Conservation (phyloP, 2,888 invertebrate genomes). For the Quadriops clusia region DNA sequence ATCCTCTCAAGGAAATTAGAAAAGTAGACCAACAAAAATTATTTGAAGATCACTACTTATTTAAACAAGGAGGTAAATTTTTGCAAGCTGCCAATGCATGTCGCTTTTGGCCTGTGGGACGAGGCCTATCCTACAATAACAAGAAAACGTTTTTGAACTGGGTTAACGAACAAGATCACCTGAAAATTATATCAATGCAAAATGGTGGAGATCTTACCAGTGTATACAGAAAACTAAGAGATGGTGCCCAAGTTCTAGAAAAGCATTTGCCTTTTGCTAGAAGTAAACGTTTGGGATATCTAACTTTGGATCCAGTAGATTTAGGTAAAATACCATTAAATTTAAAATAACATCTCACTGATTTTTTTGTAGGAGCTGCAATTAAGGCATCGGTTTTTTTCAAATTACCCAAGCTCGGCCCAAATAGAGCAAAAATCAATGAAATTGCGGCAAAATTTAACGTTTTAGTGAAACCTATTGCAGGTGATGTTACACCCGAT, state of each 20-base stretch:
- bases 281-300: conserved; percentile 50
- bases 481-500: conserved; percentile 46
- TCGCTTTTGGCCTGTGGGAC: conserved; percentile 76
- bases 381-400: conserved; percentile 61
- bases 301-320: conserved; percentile 65
- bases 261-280: conserved; percentile 42
- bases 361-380: conserved; percentile 44
- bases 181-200: conserved; percentile 95
- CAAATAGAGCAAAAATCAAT: conserved; percentile 41
- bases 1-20: conserved; percentile 84
- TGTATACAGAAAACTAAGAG: conserved; percentile 46
- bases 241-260: conserved; percentile 42
- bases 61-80: conserved; percentile 89
- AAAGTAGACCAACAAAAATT: conserved; percentile 87
- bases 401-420: conserved; percentile 47
- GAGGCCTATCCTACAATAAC: conserved; percentile 94
- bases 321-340: conserved; percentile 44
- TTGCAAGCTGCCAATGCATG: conserved; percentile 61
- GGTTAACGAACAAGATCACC: conserved; percentile 96
- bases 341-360: conserved; percentile 2
- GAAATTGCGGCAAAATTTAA: conserved; percentile 46
- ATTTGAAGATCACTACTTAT: conserved; percentile 93
- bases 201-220: conserved; percentile 81
- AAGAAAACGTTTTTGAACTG: conserved; percentile 92
- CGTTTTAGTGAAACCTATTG: conserved; percentile 46